These are phyloP conservation scores for Oreochromis mossambicus DNA, from an alignment of 2,797 vertebrate species.

Conservation along the genomic window DNA sequence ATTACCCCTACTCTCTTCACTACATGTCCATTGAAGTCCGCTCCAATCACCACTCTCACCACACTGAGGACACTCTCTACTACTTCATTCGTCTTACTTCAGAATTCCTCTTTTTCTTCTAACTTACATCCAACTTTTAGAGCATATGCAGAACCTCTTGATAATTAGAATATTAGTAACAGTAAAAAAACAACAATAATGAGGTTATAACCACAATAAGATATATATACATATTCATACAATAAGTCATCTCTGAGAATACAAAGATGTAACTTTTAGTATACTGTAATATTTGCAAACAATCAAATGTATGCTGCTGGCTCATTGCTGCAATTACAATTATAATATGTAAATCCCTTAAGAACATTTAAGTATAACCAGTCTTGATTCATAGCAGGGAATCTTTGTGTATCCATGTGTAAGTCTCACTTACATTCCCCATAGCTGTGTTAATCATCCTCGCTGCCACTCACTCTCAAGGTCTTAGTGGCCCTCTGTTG, in stretches of 20 bases:
- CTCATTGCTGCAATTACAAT: slow-evolving; percentile 58
- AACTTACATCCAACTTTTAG: neutral
- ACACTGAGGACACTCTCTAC: neutral
- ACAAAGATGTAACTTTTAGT: neutral
- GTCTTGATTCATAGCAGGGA: slow-evolving; percentile 55
- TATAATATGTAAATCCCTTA: slow-evolving; percentile 71
- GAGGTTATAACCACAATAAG: neutral
- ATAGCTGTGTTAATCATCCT: slow-evolving; percentile 67
- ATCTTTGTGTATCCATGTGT: slow-evolving; percentile 62
- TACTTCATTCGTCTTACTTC: neutral
- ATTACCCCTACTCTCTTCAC: neutral
- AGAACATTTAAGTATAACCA: slow-evolving; percentile 65
- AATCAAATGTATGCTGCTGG: slow-evolving; percentile 33
- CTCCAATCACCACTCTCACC: neutral
- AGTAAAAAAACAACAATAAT: neutral
- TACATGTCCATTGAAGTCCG: neutral
- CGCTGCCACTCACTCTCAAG: slow-evolving; percentile 69
- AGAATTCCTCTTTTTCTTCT: neutral
- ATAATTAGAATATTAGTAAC: neutral
- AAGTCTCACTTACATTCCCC: slow-evolving; percentile 58
- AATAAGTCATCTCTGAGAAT: neutral
- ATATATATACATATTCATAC: neutral
- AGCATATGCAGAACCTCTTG: neutral
- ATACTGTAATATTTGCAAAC: neutral
- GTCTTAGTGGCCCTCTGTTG: slow-evolving; percentile 62